phyloP scores from a whole-genome alignment of 2,113 vertebrate species.

The Pogona vitticeps region DNA sequence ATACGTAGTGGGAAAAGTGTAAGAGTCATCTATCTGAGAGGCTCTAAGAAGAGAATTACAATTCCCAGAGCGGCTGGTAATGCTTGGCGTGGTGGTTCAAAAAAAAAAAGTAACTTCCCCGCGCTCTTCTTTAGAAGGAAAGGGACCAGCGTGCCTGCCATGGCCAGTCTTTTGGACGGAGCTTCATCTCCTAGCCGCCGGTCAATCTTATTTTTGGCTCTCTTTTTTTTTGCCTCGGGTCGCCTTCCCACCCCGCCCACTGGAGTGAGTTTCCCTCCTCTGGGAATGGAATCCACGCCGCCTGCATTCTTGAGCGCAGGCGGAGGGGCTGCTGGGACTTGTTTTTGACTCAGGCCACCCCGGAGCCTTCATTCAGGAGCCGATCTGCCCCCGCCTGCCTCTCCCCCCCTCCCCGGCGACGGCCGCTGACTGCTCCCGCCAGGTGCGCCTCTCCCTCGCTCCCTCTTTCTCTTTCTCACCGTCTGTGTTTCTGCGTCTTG shows the following conservation, averaged over 20 bases:
- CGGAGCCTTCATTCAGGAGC: not conserved
- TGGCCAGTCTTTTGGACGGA: not conserved
- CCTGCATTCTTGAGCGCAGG: conserved; percentile 25
- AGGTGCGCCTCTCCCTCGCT: too few species aligned
- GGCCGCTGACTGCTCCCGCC: not conserved
- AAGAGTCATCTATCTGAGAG: too few species aligned
- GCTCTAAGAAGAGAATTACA: too few species aligned
- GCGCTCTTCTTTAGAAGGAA: too few species aligned
- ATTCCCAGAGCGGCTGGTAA: too few species aligned
- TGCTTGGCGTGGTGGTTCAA: too few species aligned
- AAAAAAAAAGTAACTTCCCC: too few species aligned
- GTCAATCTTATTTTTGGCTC: too few species aligned
- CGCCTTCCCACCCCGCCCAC: not conserved
- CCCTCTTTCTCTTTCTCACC: too few species aligned
- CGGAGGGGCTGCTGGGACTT: conserved; percentile 23
- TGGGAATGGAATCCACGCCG: conserved; percentile 12
- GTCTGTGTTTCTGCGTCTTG: not conserved
- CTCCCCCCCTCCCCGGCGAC: not conserved
- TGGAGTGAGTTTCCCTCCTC: not conserved
- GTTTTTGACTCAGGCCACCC: not conserved
- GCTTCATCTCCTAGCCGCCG: too few species aligned
- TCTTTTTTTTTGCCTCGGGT: not conserved
- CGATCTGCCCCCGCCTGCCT: not conserved
- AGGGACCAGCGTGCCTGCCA: not conserved
- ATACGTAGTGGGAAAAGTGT: too few species aligned